phyloP scores from a whole-genome alignment of 2,797 vertebrate species.

The Hylomyscus alleni region DNA sequence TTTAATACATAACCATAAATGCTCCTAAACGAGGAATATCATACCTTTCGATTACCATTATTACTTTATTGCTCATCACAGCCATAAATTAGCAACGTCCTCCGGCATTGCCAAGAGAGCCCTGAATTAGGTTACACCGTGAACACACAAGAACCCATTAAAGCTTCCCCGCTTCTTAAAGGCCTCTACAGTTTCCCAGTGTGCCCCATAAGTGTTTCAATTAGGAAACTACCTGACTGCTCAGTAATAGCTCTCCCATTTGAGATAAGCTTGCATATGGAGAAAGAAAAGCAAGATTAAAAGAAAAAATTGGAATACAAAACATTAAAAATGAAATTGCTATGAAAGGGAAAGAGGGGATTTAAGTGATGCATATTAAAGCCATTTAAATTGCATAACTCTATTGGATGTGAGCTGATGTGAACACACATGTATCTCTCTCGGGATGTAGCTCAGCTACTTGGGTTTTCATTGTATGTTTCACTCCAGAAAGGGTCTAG shows the following conservation, averaged over 20 bases:
- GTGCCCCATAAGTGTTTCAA: constrained; percentile 88
- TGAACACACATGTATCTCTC: neutral
- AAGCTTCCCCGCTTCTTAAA: constrained; percentile 87
- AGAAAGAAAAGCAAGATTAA: constrained; percentile 87
- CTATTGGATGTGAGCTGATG: neutral
- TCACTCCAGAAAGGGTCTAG: neutral
- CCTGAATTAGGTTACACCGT: constrained; percentile 85
- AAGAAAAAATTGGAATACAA: constrained; percentile 88
- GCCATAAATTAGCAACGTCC: constrained; percentile 89
- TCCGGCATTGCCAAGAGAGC: constrained; percentile 82
- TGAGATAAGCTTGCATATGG: constrained; percentile 78
- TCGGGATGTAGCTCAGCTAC: neutral
- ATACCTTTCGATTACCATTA: constrained; percentile 89
- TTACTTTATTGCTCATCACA: constrained; percentile 89
- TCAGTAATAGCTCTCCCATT: constrained; percentile 87
- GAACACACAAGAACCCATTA: constrained; percentile 87
- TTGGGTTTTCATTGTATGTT: neutral
- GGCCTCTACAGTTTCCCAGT: constrained; percentile 88
- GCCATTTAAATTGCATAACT: constrained; percentile 79
- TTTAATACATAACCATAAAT: constrained; percentile 90
- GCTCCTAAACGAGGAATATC: constrained; percentile 89
- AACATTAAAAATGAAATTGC: constrained; percentile 84
- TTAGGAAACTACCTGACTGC: constrained; percentile 87
- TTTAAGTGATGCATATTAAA: constrained; percentile 88
- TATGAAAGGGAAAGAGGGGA: constrained; percentile 83